phyloP scores from a whole-genome alignment of 2,888 invertebrate species.

The Cryptosula pallasiana region DNA sequence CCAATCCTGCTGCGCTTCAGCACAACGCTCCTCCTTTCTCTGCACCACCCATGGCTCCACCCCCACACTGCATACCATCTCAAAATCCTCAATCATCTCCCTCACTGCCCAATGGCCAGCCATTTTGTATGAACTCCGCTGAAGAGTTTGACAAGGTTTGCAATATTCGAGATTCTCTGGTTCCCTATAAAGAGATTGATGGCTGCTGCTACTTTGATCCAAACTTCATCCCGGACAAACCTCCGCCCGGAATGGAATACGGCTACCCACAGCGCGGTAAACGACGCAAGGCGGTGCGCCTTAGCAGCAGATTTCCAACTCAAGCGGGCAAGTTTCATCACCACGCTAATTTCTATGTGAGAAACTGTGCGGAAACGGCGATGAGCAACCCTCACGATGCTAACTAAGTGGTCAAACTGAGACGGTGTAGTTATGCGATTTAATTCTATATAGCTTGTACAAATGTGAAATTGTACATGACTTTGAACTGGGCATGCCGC shows the following conservation, averaged over 20 bases:
- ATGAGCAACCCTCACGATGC: neutral
- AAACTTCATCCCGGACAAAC: neutral
- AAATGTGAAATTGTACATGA: no score
- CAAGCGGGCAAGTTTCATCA: constrained; percentile 21
- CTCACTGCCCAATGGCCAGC: neutral
- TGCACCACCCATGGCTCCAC: neutral
- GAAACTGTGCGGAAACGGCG: constrained; percentile 11
- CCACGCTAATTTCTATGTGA: constrained; percentile 19
- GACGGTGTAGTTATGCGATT: no score
- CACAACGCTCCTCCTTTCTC: neutral
- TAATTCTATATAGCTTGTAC: no score
- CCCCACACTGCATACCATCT: neutral
- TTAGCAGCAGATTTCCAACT: constrained; percentile 15
- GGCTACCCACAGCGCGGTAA: constrained; percentile 19
- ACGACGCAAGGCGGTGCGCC: constrained; percentile 17
- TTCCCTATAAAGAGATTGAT: constrained; percentile 20
- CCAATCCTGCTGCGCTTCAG: neutral
- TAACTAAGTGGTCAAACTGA: neutral
- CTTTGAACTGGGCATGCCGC: no score
- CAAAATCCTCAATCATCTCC: neutral
- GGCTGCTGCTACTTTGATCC: constrained; percentile 22
- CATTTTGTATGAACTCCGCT: no score
- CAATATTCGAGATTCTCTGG: neutral
- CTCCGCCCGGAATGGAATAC: constrained; percentile 1
- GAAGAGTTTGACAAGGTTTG: neutral